Percentiles rank a stretch among this genome's conserved stretches.
phyloP scores from a whole-genome alignment of 2,888 invertebrate genomes.

The Acronicta aceris region DNA sequence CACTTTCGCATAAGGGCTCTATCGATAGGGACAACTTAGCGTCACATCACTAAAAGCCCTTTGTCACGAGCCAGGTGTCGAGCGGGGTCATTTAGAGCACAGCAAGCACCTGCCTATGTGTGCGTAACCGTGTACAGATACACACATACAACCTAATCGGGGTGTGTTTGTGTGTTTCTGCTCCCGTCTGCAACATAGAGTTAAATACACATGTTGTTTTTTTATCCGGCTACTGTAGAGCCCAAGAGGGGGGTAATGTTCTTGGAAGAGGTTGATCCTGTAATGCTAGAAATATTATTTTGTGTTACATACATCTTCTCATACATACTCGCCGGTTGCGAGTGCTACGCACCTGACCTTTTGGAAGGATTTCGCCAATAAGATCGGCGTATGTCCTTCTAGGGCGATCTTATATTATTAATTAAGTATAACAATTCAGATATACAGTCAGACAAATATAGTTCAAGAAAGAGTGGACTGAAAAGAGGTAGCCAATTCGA shows the following conservation, averaged over 20 bases:
- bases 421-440: no score
- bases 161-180: conserved; percentile 39
- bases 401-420: no score
- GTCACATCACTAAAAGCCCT: conserved; percentile 65
- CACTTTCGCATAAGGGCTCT: not conserved
- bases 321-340: no score
- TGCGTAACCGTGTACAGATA: conserved; percentile 36
- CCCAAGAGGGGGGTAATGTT: no score
- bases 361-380: no score
- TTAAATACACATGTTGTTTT: conserved; percentile 47
- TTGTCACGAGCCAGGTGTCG: conserved; percentile 80
- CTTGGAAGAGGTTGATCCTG: conserved; percentile 1
- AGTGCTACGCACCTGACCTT: no score
- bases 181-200: conserved; percentile 43
- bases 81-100: conserved; percentile 69
- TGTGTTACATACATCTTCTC: no score
- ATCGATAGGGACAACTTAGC: conserved; percentile 52
- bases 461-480: no score
- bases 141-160: conserved; percentile 14
- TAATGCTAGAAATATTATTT: not conserved
- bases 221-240: not conserved
- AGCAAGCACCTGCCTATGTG: conserved; percentile 41
- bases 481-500: no score
- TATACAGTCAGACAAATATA: no score
- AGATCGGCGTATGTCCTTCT: no score